Conservation (phyloP, 2,797 vertebrate species). For the Catostomus latipinnis region DNA sequence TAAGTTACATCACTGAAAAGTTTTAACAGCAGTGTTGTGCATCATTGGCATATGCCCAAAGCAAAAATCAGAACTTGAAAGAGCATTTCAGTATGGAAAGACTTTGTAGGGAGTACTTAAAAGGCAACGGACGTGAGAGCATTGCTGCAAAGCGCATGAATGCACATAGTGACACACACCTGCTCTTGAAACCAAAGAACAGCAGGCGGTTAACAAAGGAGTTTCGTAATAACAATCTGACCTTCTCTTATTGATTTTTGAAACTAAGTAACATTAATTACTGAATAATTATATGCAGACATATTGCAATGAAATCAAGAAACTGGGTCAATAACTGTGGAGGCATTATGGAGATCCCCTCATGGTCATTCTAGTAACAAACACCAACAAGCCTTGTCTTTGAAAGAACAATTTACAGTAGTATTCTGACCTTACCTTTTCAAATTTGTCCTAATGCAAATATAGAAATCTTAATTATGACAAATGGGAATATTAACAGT, state of each 20-base stretch:
- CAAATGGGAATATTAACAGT: neutral
- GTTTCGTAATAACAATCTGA: neutral
- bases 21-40: slow-evolving; percentile 37
- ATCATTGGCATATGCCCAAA: slow-evolving; percentile 19
- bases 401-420: neutral
- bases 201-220: neutral
- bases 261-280: slow-evolving; percentile 8
- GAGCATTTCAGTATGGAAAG: slow-evolving; percentile 43
- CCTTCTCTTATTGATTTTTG: slow-evolving; percentile 5
- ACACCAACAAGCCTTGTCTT: neutral
- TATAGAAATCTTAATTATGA: neutral
- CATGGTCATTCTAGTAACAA: slow-evolving; percentile 23
- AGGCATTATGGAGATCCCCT: slow-evolving; percentile 32
- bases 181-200: slow-evolving; percentile 46
- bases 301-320: neutral
- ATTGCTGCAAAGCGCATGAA: neutral
- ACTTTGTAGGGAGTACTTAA: slow-evolving; percentile 35
- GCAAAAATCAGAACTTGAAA: slow-evolving; percentile 45
- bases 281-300: neutral
- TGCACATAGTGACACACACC: slow-evolving; percentile 40
- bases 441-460: no score
- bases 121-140: slow-evolving; percentile 34
- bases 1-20: slow-evolving; percentile 28
- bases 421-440: neutral
- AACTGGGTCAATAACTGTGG: slow-evolving; percentile 25